A percentile compares a stretch with the other conserved stretches of the same genome.
Conservation (phyloP, 2,888 invertebrate species). For the Melanophora roralis region DNA sequence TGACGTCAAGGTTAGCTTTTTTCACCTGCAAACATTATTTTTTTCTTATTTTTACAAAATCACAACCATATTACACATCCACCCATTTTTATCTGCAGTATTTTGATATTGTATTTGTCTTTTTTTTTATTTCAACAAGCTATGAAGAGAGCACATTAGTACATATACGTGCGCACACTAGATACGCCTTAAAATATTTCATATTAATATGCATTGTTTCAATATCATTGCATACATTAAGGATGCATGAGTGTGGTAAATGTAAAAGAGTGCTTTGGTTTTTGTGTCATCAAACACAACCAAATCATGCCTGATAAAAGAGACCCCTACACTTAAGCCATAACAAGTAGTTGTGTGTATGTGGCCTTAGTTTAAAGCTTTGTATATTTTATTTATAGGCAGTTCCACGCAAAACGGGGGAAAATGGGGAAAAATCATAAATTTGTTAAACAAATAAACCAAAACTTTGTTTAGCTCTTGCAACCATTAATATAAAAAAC, state of each 20-base stretch:
- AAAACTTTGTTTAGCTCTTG: too few relatives aligned
- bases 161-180: background rate
- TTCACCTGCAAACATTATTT: conserved; percentile 47
- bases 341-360: too few relatives aligned
- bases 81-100: background rate
- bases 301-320: conserved; percentile 45
- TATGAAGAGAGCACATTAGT: conserved; percentile 17
- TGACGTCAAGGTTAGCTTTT: conserved; percentile 64
- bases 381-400: conserved; percentile 6
- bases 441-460: too few relatives aligned
- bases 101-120: conserved; percentile 4
- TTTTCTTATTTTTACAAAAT: conserved; percentile 12
- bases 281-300: conserved; percentile 23
- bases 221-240: conserved; percentile 52
- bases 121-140: conserved; percentile 3
- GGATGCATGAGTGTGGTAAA: background rate
- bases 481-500: too few relatives aligned
- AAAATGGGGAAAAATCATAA: too few relatives aligned
- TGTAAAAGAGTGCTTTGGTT: background rate
- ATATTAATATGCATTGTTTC: conserved; percentile 47
- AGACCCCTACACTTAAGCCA: background rate
- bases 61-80: background rate
- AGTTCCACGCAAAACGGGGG: too few relatives aligned
- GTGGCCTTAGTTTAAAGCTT: too few relatives aligned
- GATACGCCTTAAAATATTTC: too few relatives aligned